phyloP scores from a whole-genome alignment of 1,140 invertebrate species.

The Tetragonula clypearis region DNA sequence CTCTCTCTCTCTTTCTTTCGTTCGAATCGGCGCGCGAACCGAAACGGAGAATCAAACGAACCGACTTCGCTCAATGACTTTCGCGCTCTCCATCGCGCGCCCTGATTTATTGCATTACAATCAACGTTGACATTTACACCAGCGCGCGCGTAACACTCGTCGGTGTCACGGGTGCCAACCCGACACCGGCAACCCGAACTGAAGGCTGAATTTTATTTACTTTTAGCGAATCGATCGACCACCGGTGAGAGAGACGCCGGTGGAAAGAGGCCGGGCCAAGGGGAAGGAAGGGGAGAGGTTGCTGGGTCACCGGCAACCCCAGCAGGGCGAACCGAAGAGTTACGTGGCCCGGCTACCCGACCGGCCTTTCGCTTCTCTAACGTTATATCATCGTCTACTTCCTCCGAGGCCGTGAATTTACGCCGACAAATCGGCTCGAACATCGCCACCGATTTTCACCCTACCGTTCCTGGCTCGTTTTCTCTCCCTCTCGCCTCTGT shows the following conservation, averaged over 20 bases:
- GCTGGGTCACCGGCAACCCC: constrained; percentile 49
- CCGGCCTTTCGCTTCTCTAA: constrained; percentile 57
- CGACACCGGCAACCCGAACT: constrained; percentile 35
- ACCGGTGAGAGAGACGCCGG: constrained; percentile 6
- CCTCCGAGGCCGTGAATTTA: constrained; percentile 60
- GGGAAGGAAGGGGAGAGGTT: constrained; percentile 9
- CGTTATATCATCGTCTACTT: constrained; percentile 66
- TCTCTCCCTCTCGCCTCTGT: neutral
- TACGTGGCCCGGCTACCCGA: constrained; percentile 49
- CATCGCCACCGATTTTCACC: constrained; percentile 50
- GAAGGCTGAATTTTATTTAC: constrained; percentile 76
- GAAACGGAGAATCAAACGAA: constrained; percentile 22
- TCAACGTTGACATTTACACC: constrained; percentile 62
- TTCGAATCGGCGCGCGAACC: neutral
- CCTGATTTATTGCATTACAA: constrained; percentile 67
- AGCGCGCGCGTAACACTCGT: neutral
- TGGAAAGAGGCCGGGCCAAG: neutral
- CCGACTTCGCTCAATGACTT: constrained; percentile 58
- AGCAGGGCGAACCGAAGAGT: constrained; percentile 42
- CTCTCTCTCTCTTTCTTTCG: no score
- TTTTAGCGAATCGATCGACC: constrained; percentile 77
- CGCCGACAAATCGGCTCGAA: constrained; percentile 62
- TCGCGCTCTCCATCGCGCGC: constrained; percentile 51
- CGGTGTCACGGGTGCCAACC: neutral
- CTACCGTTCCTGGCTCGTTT: neutral